Conservation (phyloP, 2,888 invertebrate species). For the Hydrotaea cyrtoneurina region DNA sequence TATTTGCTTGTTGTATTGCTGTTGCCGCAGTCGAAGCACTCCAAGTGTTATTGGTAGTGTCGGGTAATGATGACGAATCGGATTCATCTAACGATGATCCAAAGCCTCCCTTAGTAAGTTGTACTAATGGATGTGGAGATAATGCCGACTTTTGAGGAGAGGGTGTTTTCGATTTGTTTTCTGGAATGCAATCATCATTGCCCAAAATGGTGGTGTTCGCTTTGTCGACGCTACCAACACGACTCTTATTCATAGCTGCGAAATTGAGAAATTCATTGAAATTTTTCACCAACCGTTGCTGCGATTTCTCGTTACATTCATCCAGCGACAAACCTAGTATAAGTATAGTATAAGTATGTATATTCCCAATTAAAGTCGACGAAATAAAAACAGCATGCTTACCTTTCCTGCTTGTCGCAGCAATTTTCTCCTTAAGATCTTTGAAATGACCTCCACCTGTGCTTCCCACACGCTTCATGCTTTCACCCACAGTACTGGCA, state of each 20-base stretch:
- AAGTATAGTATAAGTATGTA: no score
- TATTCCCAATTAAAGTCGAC: no score
- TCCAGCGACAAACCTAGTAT: slow-evolving; percentile 71
- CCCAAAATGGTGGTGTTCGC: slow-evolving; percentile 38
- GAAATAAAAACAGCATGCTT: slow-evolving; percentile 22
- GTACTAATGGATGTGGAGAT: slow-evolving; percentile 79
- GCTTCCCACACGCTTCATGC: slow-evolving; percentile 75
- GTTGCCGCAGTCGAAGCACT: slow-evolving; percentile 78
- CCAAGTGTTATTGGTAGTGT: slow-evolving; percentile 79
- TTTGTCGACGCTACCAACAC: slow-evolving; percentile 69
- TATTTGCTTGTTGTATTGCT: slow-evolving; percentile 76
- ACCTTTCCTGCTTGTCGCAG: slow-evolving; percentile 81
- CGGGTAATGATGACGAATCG: slow-evolving; percentile 80
- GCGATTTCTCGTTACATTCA: slow-evolving; percentile 73
- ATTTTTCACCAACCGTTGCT: slow-evolving; percentile 86
- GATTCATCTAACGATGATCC: slow-evolving; percentile 81
- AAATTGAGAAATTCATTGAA: slow-evolving; percentile 92
- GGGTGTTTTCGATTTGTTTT: slow-evolving; percentile 65
- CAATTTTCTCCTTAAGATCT: slow-evolving; percentile 83
- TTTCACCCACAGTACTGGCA: slow-evolving; percentile 74
- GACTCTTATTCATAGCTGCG: slow-evolving; percentile 85
- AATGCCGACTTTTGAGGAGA: slow-evolving; percentile 55
- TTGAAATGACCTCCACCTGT: slow-evolving; percentile 82
- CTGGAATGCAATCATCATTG: neutral
- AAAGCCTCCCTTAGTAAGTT: slow-evolving; percentile 80